Percentiles rank a stretch among this genome's conserved stretches.
Conservation (phyloP, 2,113 vertebrate species). For the Pyrgilauda ruficollis region DNA sequence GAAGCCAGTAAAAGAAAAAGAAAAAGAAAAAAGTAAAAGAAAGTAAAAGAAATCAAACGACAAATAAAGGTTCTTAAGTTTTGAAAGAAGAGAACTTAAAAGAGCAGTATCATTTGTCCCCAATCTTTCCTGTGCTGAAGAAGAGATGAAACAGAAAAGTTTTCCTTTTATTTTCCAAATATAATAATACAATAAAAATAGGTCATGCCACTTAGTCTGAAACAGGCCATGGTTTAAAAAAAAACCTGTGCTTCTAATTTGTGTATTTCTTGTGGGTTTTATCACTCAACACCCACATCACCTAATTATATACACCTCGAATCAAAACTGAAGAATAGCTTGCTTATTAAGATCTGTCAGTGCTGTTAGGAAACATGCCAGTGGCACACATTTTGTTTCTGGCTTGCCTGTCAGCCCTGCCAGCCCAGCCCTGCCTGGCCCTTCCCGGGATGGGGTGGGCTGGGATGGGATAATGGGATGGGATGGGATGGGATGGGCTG, state of each 20-base stretch:
- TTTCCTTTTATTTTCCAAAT: background rate
- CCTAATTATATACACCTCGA: constrained; percentile 58
- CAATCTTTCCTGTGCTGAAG: background rate
- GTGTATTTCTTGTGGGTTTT: constrained; percentile 52
- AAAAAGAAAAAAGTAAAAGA: background rate
- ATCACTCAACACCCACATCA: constrained; percentile 20
- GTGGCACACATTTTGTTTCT: background rate
- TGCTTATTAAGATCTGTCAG: constrained; percentile 47
- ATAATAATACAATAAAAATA: constrained; percentile 11
- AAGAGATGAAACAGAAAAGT: background rate
- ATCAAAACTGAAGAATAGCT: constrained; percentile 36
- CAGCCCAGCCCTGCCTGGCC: background rate
- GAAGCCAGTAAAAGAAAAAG: background rate
- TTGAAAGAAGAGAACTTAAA: background rate
- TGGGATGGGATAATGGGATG: no score
- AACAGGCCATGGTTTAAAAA: background rate
- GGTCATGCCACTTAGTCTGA: background rate
- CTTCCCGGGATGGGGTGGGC: background rate
- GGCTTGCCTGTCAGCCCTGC: background rate
- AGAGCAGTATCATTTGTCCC: background rate
- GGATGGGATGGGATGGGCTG: no score
- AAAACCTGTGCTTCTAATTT: constrained; percentile 15
- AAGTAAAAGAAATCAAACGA: background rate
- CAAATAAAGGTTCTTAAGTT: background rate
- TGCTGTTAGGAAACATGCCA: constrained; percentile 49